Percentiles rank a stretch among this genome's conserved stretches.
Conservation (phyloP, 2,888 invertebrate genomes). For the Adela reaumurella region DNA sequence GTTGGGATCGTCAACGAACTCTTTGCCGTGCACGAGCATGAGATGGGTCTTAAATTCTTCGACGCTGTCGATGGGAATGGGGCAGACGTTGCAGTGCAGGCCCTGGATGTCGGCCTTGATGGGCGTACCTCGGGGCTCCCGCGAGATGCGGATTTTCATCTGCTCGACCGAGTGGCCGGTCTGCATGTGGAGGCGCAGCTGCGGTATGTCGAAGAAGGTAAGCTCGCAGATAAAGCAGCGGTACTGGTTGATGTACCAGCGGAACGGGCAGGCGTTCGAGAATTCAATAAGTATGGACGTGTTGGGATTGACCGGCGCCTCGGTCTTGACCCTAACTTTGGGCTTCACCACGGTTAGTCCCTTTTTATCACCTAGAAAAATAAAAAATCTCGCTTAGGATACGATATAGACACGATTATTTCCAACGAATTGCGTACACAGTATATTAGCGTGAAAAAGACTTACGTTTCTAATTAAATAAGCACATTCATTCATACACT, state of each 20-base stretch:
- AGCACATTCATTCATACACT: too few species aligned
- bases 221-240: conserved; percentile 1
- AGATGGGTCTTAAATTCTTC: neutral
- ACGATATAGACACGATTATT: neutral
- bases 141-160: neutral
- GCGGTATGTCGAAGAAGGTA: neutral
- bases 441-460: neutral
- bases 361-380: neutral
- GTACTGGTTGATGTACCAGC: neutral
- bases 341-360: neutral
- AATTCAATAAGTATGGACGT: neutral
- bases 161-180: neutral
- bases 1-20: neutral
- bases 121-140: neutral
- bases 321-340: neutral
- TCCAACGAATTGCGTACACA: neutral
- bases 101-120: conserved; percentile 45
- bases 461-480: too few species aligned
- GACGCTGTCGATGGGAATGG: neutral
- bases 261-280: conserved; percentile 1
- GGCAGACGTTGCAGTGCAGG: conserved; percentile 34
- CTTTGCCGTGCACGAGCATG: neutral
- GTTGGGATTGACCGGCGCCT: neutral
- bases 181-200: neutral
- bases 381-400: neutral